Percentiles rank a stretch among this genome's conserved stretches.
Evolutionary conservation across 2,797 vertebrate genomes (phyloP).

Genomic region (Sebastes vulpes): DNA sequence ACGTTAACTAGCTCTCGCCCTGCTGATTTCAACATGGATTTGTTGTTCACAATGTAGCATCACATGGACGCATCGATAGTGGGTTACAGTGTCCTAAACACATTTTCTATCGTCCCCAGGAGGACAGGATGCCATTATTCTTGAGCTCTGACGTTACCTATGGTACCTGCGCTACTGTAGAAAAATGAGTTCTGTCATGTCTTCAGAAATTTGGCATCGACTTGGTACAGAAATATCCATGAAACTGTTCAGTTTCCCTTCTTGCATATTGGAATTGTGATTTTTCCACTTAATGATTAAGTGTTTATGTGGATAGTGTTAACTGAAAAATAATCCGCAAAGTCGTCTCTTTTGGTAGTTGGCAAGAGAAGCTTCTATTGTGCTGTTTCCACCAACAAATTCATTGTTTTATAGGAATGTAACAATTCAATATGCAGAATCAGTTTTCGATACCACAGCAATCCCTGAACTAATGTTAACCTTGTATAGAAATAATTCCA

Average conservation of each 20-base stretch:
- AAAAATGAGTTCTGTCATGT: too few species aligned
- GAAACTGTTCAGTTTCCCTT: not conserved
- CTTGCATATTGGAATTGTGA: not conserved
- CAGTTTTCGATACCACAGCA: not conserved
- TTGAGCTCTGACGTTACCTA: too few species aligned
- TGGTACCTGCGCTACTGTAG: too few species aligned
- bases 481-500: not conserved
- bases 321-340: not conserved
- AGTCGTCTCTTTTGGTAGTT: not conserved
- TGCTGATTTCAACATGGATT: too few species aligned
- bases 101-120: too few species aligned
- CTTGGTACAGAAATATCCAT: not conserved
- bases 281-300: not conserved
- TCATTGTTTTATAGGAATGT: not conserved
- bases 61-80: too few species aligned
- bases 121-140: too few species aligned
- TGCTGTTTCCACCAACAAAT: not conserved
- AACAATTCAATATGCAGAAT: not conserved
- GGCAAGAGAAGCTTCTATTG: not conserved
- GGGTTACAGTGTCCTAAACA: too few species aligned
- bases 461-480: not conserved
- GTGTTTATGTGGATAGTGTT: not conserved
- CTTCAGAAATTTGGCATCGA: too few species aligned
- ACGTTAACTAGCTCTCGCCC: too few species aligned
- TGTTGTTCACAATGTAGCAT: too few species aligned